Conservation (phyloP, 2,888 invertebrate genomes). For the Parnassius smintheus region DNA sequence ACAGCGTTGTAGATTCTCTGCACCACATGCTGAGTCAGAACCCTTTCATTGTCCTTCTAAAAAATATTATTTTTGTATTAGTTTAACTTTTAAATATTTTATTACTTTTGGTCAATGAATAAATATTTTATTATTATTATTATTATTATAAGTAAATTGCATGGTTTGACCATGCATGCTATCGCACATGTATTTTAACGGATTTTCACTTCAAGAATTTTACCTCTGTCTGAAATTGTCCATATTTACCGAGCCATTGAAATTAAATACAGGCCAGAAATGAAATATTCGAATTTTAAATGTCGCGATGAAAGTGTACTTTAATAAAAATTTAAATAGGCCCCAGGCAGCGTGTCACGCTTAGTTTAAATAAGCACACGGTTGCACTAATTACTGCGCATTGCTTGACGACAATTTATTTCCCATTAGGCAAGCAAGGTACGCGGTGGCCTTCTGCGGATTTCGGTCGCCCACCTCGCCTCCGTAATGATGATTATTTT, state of each 20-base stretch:
- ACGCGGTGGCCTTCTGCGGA: slow-evolving; percentile 59
- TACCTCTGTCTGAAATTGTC: slow-evolving; percentile 2
- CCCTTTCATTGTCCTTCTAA: too few relatives aligned
- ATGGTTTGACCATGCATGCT: not conserved
- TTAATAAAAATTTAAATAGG: slow-evolving; percentile 45
- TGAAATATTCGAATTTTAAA: slow-evolving; percentile 16
- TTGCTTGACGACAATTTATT: slow-evolving; percentile 76
- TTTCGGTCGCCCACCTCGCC: slow-evolving; percentile 68
- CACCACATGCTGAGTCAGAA: too few relatives aligned
- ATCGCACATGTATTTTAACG: slow-evolving; percentile 16
- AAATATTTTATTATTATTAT: too few relatives aligned
- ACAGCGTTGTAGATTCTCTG: too few relatives aligned
- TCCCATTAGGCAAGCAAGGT: slow-evolving; percentile 60
- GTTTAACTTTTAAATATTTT: too few relatives aligned
- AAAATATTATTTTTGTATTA: too few relatives aligned
- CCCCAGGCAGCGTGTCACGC: slow-evolving; percentile 56
- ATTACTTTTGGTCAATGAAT: too few relatives aligned
- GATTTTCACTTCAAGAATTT: slow-evolving; percentile 20
- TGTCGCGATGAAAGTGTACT: slow-evolving; percentile 22
- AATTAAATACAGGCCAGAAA: slow-evolving; percentile 3
- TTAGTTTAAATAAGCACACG: slow-evolving; percentile 64
- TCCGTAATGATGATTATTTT: slow-evolving; percentile 65
- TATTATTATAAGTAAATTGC: slow-evolving; percentile 19
- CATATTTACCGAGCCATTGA: slow-evolving; percentile 1
- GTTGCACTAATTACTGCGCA: slow-evolving; percentile 67